Evolutionary conservation across 2,113 vertebrate species (phyloP).

Genomic region (Percopsis transmontana): DNA sequence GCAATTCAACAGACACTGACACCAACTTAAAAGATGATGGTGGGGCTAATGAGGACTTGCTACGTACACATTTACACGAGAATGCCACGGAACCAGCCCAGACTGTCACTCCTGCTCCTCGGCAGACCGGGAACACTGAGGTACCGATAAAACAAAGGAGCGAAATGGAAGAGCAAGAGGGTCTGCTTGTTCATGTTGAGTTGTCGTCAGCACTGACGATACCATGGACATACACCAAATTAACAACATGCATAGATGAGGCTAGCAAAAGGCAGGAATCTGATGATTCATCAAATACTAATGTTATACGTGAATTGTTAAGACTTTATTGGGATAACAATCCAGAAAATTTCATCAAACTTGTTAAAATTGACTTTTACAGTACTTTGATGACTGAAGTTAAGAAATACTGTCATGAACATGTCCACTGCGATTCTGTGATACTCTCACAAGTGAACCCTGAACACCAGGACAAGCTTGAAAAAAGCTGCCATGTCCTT

Average conservation of each 20-base stretch:
- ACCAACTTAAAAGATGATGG: not conserved
- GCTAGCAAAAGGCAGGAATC: not conserved
- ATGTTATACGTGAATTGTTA: not conserved
- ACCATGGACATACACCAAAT: slow-evolving; percentile 29
- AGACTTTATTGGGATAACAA: slow-evolving; percentile 42
- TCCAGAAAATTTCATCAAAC: accelerated
- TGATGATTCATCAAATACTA: not conserved
- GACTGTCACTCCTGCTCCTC: not conserved
- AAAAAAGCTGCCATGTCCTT: slow-evolving; percentile 44
- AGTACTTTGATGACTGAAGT: not conserved
- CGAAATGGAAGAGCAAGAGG: not conserved
- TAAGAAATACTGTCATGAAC: not conserved
- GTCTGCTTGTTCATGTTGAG: not conserved
- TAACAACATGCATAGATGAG: slow-evolving; percentile 1
- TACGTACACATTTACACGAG: not conserved
- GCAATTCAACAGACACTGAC: not conserved
- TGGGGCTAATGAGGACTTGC: not conserved
- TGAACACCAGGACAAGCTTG: slow-evolving; percentile 1
- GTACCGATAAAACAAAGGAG: not conserved
- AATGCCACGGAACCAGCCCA: not conserved
- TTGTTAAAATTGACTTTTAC: not conserved
- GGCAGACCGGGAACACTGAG: not conserved
- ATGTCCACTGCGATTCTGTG: slow-evolving; percentile 7
- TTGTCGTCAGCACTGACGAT: slow-evolving; percentile 32
- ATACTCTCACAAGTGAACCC: slow-evolving; percentile 47